phyloP scores from a whole-genome alignment of 2,113 vertebrate genomes.

The Danio rerio region DNA sequence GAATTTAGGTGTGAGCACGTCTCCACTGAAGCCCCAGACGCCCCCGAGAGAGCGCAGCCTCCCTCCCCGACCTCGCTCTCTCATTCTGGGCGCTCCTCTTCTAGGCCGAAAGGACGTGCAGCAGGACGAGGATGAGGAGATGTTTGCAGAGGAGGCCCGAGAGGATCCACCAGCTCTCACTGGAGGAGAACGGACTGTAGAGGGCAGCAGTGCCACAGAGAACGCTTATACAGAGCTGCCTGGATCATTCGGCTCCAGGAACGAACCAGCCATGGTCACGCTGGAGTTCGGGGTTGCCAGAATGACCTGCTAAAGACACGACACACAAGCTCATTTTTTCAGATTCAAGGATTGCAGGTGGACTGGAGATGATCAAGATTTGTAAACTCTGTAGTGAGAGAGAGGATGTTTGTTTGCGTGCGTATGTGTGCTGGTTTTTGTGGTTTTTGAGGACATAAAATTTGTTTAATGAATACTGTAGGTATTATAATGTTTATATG shows the following conservation, averaged over 20 bases:
- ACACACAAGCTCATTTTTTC: neutral
- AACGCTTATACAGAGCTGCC: slow-evolving; percentile 86
- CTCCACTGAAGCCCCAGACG: slow-evolving; percentile 59
- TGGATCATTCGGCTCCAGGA: slow-evolving; percentile 82
- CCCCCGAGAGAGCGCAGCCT: slow-evolving; percentile 73
- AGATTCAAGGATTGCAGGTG: neutral
- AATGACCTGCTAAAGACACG: slow-evolving; percentile 88
- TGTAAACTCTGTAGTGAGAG: slow-evolving; percentile 35
- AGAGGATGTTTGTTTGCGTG: slow-evolving; percentile 5
- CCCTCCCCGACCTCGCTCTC: slow-evolving; percentile 69
- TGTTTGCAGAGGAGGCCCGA: slow-evolving; percentile 72
- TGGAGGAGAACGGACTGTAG: slow-evolving; percentile 85
- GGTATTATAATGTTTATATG: too few relatives aligned
- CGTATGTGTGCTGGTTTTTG: slow-evolving; percentile 28
- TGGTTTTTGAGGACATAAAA: neutral
- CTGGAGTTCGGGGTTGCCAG: slow-evolving; percentile 93
- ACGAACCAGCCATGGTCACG: slow-evolving; percentile 89
- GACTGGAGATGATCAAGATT: slow-evolving; percentile 39
- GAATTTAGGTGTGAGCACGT: slow-evolving; percentile 73
- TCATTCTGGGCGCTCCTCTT: slow-evolving; percentile 78
- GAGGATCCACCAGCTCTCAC: slow-evolving; percentile 74
- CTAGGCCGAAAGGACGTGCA: slow-evolving; percentile 84
- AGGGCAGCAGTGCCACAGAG: slow-evolving; percentile 90
- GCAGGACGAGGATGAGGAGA: slow-evolving; percentile 78
- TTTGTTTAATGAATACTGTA: too few relatives aligned